A percentile compares a stretch with the other conserved stretches of the same genome.
These are phyloP conservation scores for Tenthredo livida DNA, from an alignment of 2,888 invertebrate genomes.

Conservation along the genomic window DNA sequence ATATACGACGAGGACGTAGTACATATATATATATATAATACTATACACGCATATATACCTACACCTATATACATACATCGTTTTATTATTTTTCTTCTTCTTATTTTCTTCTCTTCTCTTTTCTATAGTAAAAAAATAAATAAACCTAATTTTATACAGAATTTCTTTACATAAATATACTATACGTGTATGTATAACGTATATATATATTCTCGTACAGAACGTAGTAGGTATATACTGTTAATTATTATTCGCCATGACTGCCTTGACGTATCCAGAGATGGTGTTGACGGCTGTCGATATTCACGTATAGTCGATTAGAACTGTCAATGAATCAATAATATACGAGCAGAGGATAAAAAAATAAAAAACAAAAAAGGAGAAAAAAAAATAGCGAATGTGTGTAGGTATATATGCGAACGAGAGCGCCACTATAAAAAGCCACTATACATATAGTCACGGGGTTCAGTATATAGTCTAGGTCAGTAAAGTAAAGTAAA, in stretches of 20 bases:
- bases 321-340: slow-evolving; percentile 19
- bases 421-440: background rate
- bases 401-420: background rate
- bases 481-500: slow-evolving; percentile 3
- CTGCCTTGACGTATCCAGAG: slow-evolving; percentile 36
- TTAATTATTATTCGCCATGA: slow-evolving; percentile 29
- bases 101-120: no score
- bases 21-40: no score
- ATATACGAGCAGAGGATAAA: background rate
- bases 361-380: no score
- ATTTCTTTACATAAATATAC: no score
- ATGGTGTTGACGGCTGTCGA: slow-evolving; percentile 38
- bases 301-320: slow-evolving; percentile 22
- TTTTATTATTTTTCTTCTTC: background rate
- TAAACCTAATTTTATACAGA: no score
- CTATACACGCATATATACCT: background rate
- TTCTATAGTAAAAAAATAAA: no score
- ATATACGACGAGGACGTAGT: background rate
- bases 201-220: background rate
- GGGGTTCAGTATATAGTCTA: slow-evolving; percentile 10
- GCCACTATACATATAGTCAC: background rate
- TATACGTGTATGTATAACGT: no score
- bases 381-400: no score
- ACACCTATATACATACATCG: background rate
- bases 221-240: background rate